phyloP scores from a whole-genome alignment of 2,113 vertebrate species.

The Tenebrosternarchus preto region DNA sequence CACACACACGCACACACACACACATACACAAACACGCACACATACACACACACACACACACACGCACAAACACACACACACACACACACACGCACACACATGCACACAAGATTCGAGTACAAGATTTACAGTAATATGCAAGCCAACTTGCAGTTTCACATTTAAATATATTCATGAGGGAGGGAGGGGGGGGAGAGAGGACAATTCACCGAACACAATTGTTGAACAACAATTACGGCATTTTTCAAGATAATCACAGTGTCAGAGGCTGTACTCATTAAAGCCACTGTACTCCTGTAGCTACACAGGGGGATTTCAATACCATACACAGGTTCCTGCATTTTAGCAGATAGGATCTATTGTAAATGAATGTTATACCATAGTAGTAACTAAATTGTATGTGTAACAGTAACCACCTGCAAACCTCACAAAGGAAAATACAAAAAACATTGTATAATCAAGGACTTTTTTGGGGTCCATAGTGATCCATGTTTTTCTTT shows the following conservation, averaged over 20 bases:
- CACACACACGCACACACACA: background rate
- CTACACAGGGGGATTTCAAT: background rate
- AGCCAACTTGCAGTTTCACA: background rate
- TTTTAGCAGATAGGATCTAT: background rate
- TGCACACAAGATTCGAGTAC: background rate
- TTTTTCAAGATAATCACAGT: conserved; percentile 9
- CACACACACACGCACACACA: too few species aligned
- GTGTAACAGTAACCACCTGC: too few species aligned
- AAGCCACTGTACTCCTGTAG: background rate
- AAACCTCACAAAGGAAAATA: too few species aligned
- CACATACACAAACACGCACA: background rate
- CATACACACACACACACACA: too few species aligned
- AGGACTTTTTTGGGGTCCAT: too few species aligned
- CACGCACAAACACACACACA: background rate
- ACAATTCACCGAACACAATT: background rate
- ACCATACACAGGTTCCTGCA: background rate
- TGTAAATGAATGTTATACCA: background rate
- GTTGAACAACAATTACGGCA: background rate
- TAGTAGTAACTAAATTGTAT: background rate
- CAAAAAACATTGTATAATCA: too few species aligned
- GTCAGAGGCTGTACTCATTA: background rate
- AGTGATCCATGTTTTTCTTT: too few species aligned
- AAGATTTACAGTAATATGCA: background rate
- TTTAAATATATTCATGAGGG: background rate
- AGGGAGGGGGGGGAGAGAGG: background rate